A percentile compares a stretch with the other conserved stretches of the same genome.
Evolutionary conservation across 2,113 vertebrate genomes (phyloP).

Genomic region (Mirounga angustirostris): DNA sequence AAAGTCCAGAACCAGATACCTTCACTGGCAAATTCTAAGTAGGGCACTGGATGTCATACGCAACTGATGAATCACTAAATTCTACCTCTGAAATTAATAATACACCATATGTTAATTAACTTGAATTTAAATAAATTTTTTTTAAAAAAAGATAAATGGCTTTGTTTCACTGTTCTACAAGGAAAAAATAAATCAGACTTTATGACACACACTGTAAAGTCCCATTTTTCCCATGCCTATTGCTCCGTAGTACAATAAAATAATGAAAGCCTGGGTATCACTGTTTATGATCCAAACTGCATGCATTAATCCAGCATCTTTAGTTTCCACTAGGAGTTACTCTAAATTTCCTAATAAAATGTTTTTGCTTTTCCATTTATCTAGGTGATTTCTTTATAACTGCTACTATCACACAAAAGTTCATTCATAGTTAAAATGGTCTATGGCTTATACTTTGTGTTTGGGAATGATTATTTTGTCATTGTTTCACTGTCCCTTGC

Average conservation of each 20-base stretch:
- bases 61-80: not conserved
- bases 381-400: conserved; percentile 9
- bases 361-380: conserved; percentile 38
- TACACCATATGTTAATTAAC: not conserved
- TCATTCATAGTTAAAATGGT: not conserved
- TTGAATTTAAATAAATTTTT: not conserved
- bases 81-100: not conserved
- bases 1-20: too few species aligned
- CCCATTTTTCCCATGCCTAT: not conserved
- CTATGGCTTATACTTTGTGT: not conserved
- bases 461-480: not conserved
- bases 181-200: not conserved
- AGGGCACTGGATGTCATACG: not conserved
- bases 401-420: not conserved
- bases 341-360: conserved; percentile 52
- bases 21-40: not conserved
- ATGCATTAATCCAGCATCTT: not conserved
- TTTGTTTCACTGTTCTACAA: conserved; percentile 51
- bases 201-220: conserved; percentile 44
- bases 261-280: not conserved
- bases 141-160: conserved; percentile 67
- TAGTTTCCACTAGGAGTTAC: not conserved
- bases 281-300: not conserved
- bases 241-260: not conserved
- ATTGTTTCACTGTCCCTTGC: not conserved